phyloP scores from a whole-genome alignment of 2,888 invertebrate genomes.

The Melanostoma mellinum region DNA sequence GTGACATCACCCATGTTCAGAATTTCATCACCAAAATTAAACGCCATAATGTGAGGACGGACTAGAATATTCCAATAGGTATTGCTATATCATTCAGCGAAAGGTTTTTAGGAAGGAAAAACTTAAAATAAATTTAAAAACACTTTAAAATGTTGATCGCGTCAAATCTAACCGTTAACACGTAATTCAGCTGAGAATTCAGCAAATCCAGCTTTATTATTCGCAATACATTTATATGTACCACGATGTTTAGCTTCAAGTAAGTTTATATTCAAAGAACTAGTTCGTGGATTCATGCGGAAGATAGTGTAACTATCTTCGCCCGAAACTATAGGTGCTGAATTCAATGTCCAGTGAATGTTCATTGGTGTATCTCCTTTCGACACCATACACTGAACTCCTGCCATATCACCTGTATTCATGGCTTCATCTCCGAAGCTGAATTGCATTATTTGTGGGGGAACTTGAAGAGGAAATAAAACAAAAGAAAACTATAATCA shows the following conservation, averaged over 20 bases:
- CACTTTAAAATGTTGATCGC: constrained; percentile 79
- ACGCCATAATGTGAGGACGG: constrained; percentile 83
- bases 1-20: constrained; percentile 85
- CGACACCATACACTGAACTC: constrained; percentile 86
- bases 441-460: constrained; percentile 83
- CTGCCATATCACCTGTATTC: constrained; percentile 85
- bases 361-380: constrained; percentile 90
- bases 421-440: constrained; percentile 84
- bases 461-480: constrained; percentile 79
- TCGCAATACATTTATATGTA: constrained; percentile 85
- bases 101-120: constrained; percentile 27
- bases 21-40: constrained; percentile 85
- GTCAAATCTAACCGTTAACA: constrained; percentile 78
- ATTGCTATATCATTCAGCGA: constrained; percentile 28
- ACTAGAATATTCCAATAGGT: constrained; percentile 77
- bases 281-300: constrained; percentile 84
- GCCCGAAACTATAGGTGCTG: constrained; percentile 85
- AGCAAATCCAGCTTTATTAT: constrained; percentile 83
- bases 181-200: constrained; percentile 81
- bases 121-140: constrained; percentile 35
- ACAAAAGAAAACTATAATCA: constrained; percentile 40
- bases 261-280: constrained; percentile 84
- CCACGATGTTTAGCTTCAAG: constrained; percentile 85
- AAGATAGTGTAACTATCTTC: constrained; percentile 85
- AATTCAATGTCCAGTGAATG: constrained; percentile 86